phyloP scores from a whole-genome alignment of 2,888 invertebrate genomes.

The Alsophila aescularia region DNA sequence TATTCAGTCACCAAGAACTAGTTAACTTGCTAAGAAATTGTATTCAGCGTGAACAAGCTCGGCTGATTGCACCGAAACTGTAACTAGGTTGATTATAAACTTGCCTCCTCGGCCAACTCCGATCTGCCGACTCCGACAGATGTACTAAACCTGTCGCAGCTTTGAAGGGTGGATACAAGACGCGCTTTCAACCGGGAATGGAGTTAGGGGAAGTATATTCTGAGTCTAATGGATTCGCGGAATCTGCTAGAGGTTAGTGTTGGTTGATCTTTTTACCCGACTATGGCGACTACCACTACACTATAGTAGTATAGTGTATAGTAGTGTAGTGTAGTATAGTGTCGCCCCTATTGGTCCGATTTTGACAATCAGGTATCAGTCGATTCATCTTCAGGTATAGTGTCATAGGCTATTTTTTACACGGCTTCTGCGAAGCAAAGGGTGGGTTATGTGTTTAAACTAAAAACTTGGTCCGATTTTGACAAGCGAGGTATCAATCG shows the following conservation, averaged over 20 bases:
- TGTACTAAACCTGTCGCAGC: not conserved
- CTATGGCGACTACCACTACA: too few species aligned
- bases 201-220: not conserved
- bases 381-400: too few species aligned
- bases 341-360: too few species aligned
- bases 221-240: not conserved
- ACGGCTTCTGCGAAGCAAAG: too few species aligned
- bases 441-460: too few species aligned
- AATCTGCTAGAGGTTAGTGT: not conserved
- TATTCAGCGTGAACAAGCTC: constrained; percentile 17
- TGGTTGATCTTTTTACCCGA: not conserved
- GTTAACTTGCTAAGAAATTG: not conserved
- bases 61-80: constrained; percentile 32
- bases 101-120: constrained; percentile 8
- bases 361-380: too few species aligned
- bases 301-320: too few species aligned
- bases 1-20: too few species aligned
- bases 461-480: too few species aligned
- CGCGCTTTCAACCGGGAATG: constrained; percentile 2
- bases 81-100: constrained; percentile 32
- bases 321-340: too few species aligned
- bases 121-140: not conserved
- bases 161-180: not conserved
- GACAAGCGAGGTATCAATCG: too few species aligned
- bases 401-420: too few species aligned